These are phyloP conservation scores for Cosmia trapezina DNA, from an alignment of 2,888 invertebrate species.

Conservation along the genomic window DNA sequence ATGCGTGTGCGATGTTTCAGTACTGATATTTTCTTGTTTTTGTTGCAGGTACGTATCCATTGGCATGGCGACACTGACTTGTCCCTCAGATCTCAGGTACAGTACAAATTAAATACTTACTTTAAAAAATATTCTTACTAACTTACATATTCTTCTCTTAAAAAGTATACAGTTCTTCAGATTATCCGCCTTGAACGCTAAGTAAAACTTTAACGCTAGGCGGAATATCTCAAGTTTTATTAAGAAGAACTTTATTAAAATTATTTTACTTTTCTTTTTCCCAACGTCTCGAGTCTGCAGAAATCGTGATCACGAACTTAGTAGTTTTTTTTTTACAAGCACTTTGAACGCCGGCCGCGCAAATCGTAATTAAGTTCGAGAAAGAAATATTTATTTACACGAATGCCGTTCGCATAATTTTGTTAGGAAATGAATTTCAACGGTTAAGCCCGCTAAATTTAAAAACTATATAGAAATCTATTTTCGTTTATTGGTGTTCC, in stretches of 20 bases:
- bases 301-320: slow-evolving; percentile 48
- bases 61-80: slow-evolving; percentile 57
- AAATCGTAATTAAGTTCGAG: slow-evolving; percentile 41
- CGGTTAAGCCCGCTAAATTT: too few species aligned
- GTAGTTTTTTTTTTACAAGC: slow-evolving; percentile 41
- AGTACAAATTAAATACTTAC: slow-evolving; percentile 42
- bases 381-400: slow-evolving; percentile 29
- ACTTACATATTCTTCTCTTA: slow-evolving; percentile 6
- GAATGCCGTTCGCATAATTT: slow-evolving; percentile 20
- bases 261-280: slow-evolving; percentile 29
- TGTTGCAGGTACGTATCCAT: slow-evolving; percentile 78
- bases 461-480: neutral
- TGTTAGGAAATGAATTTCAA: slow-evolving; percentile 14
- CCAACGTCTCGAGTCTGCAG: slow-evolving; percentile 43
- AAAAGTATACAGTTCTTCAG: slow-evolving; percentile 18
- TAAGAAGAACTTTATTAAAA: slow-evolving; percentile 52
- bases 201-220: slow-evolving; percentile 35
- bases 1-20: slow-evolving; percentile 48
- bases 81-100: slow-evolving; percentile 54
- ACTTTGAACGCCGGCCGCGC: slow-evolving; percentile 27
- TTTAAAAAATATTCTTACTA: slow-evolving; percentile 14
- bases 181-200: slow-evolving; percentile 10
- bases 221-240: slow-evolving; percentile 43
- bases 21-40: slow-evolving; percentile 59
- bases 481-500: neutral